Evolutionary conservation across 1,140 invertebrate species (phyloP), one percentile per base, ranked within the genome.

Genomic region (Zaprionus gabonicus): DNA sequence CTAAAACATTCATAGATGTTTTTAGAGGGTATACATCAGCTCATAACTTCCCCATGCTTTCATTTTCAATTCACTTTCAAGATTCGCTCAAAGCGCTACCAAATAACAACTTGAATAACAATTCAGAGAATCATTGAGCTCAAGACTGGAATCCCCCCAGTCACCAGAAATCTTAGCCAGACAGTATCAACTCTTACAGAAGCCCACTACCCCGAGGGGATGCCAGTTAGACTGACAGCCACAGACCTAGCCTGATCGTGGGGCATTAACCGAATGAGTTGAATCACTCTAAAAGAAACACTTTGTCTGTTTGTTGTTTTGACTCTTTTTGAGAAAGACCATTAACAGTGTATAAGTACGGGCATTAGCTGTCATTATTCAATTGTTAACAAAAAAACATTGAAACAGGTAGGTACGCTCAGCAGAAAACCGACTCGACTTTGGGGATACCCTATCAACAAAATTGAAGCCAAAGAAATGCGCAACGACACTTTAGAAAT

Each of bases 251-350:
- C 10, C 27, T 64, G 12, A 36, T 38, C 27, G 27, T 46, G 34
- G 34, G 56, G 13, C 71, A 63, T 70, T 57, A 59, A 34, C 15
- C 55, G 27, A 6, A 28, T 15, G 46, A 20, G 55, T 25, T 25
- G 20, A 17, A 59, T 68, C 56, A 49, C 20, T 23, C 20, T 5
- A 10, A 51, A 25, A 25, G 4, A 23, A 51, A 51, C 46, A 51
- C 46, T 36, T 60, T 44, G 34, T 59, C 58, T 56, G 62, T 57
- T 72, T 62, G 49, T 77, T 77, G 44, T 51, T 71, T 66, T 49
- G 62, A 49, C 31, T 62, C 20, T 34, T 28, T 55, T 27, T 12
- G 27, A 34, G 15, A 41, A 56, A 44, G 31, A 23, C 57, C 17
- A 25, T 51, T 6, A 9, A 17, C 2, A 46, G n/a, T 23, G 31